phyloP scores from a whole-genome alignment of 2,888 invertebrate species.

The Catocala nupta region DNA sequence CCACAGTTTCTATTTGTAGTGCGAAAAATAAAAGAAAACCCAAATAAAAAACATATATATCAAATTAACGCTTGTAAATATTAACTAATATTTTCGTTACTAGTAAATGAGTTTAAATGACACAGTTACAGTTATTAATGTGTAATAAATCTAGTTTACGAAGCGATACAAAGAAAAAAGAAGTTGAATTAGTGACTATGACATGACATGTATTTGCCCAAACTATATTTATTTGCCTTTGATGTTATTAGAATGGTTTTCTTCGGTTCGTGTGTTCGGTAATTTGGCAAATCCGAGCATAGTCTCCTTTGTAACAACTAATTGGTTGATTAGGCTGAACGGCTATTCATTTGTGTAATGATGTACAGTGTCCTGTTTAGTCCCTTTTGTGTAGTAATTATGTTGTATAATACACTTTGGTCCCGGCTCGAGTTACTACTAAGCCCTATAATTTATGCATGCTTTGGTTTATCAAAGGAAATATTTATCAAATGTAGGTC shows the following conservation, averaged over 20 bases:
- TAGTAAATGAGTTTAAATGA: too few relatives aligned
- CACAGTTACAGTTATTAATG: too few relatives aligned
- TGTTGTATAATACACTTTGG: conserved; percentile 3
- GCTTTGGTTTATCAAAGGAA: too few relatives aligned
- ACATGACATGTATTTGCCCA: neutral
- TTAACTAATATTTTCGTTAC: too few relatives aligned
- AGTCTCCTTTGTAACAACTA: conserved; percentile 28
- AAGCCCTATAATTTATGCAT: neutral
- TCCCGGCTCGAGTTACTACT: neutral
- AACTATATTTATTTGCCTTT: conserved; percentile 7
- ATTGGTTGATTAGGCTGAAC: conserved; percentile 25
- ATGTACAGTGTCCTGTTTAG: conserved; percentile 12
- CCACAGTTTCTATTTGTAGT: too few relatives aligned
- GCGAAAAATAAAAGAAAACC: too few relatives aligned
- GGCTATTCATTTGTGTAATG: conserved; percentile 30
- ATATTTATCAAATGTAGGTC: too few relatives aligned
- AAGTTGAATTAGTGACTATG: too few relatives aligned
- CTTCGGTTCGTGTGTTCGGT: conserved; percentile 7
- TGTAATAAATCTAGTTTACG: too few relatives aligned
- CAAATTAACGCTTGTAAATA: too few relatives aligned
- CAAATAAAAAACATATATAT: too few relatives aligned
- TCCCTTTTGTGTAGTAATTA: conserved; percentile 12
- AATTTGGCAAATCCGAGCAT: conserved; percentile 11
- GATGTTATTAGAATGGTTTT: neutral
- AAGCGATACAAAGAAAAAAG: too few relatives aligned